Evolutionary conservation across 2,797 vertebrate species (phyloP), one percentile per base, ranked within the genome.

Genomic region (Apogon talboti): DNA sequence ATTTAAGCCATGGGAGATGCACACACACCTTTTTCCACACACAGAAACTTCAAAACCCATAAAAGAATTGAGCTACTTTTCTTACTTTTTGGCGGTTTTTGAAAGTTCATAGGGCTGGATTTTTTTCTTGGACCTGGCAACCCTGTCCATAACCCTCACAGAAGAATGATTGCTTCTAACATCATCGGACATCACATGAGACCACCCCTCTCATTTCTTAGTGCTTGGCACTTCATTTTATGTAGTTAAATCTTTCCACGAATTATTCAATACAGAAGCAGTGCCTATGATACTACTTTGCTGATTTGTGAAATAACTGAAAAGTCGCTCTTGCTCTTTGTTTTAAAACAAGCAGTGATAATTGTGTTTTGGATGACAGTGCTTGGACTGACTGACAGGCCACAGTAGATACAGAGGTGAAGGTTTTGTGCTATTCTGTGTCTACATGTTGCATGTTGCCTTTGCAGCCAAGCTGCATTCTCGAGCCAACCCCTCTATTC

Each of bases 381-480:
- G 45, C 19, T 78, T 70, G 54, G 15, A 43, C 79, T 81, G 64
- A 85, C 61, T 66, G 71, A 81, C 52, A 75, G 43, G 51, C 47
- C 49, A 69, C 38, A 64, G 21, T 48, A 19, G 41, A 84, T 74
- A 82, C 61, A 70, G 58, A 42, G 71, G 44, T 48, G 52, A 50
- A 30, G 55, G 51, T 44, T 82, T 64, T 76, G 79, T 83, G 68
- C 76, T 16, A 15, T 38, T 51, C 42, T 63, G 46, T 56, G 35
- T 53, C 46, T 52, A 33, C 66, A 59, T 70, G 75, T 71, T 79
- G 56, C 83, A 81, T 50, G 78, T 78, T 63, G 11, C 66, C 43
- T 72, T 16, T 77, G 56, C 53, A 68, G 52, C 53, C 41, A 45
- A 46, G 52, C 45, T 80, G 64, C 80, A 89, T 85, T 92, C 82